phyloP scores from a whole-genome alignment of 2,797 vertebrate species.

The Rhabdophis nuchalis region DNA sequence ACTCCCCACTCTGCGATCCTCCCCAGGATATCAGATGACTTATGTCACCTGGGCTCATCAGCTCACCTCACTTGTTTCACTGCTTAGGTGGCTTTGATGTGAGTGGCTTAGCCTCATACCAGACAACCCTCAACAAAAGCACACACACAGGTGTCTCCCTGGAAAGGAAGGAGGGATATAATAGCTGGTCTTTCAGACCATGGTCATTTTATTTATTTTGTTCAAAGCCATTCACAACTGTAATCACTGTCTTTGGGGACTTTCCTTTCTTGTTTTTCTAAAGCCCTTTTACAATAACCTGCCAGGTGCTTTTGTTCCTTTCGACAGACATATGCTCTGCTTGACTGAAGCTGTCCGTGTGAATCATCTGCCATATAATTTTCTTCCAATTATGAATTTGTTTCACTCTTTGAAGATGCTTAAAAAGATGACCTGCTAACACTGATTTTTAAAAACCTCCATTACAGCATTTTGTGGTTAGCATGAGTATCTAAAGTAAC shows the following conservation, averaged over 20 bases:
- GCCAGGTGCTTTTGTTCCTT: slow-evolving; percentile 11
- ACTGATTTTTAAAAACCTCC: not conserved
- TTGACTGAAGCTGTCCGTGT: slow-evolving; percentile 3
- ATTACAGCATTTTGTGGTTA: slow-evolving; percentile 13
- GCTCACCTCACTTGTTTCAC: slow-evolving; percentile 9
- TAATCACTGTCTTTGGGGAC: slow-evolving; percentile 20
- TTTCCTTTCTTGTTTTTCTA: slow-evolving; percentile 11
- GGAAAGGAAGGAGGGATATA: not conserved
- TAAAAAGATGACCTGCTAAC: slow-evolving; percentile 16
- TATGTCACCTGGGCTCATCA: slow-evolving; percentile 21
- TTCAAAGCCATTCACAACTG: slow-evolving; percentile 18
- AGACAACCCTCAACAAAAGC: slow-evolving; percentile 31
- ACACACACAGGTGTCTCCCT: slow-evolving; percentile 26
- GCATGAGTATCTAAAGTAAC: slow-evolving; percentile 11
- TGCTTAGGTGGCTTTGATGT: slow-evolving; percentile 30
- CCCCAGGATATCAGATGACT: slow-evolving; percentile 17
- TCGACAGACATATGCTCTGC: not conserved
- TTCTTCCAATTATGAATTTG: slow-evolving; percentile 24
- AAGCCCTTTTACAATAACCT: slow-evolving; percentile 2
- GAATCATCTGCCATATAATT: slow-evolving; percentile 27
- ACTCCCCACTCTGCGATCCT: not conserved
- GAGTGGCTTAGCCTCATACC: slow-evolving; percentile 17
- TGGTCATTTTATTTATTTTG: slow-evolving; percentile 23
- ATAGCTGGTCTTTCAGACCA: slow-evolving; percentile 7
- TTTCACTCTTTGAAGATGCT: slow-evolving; percentile 26